Percentiles rank a stretch among this genome's conserved stretches.
Evolutionary conservation across 2,888 invertebrate species (phyloP).

Genomic region (Cephonodes hylas): DNA sequence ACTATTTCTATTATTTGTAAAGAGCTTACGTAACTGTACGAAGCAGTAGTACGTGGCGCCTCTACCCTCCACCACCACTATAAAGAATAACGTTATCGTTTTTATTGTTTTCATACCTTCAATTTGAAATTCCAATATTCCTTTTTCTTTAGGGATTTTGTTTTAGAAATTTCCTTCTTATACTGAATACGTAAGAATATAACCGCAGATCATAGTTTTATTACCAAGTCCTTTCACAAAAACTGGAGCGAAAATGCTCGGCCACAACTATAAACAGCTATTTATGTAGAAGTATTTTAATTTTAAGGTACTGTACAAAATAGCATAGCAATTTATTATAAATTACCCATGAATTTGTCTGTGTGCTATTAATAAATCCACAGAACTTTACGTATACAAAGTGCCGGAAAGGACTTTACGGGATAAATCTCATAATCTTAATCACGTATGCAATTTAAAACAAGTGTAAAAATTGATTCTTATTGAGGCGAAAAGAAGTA

Average conservation of each 20-base stretch:
- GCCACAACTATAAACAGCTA: neutral
- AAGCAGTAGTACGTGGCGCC: neutral
- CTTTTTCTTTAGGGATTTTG: neutral
- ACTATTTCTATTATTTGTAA: neutral
- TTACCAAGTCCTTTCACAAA: neutral
- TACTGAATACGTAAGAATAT: neutral
- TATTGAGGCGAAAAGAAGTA: no score
- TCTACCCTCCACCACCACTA: neutral
- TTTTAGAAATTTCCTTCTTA: neutral
- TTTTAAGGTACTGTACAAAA: no score
- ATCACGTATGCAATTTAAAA: no score
- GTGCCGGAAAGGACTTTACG: no score
- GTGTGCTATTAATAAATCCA: no score
- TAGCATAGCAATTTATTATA: no score
- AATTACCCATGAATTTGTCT: no score
- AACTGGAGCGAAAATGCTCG: neutral
- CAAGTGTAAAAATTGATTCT: no score
- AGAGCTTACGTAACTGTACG: neutral
- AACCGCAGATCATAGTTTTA: neutral
- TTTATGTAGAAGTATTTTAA: neutral
- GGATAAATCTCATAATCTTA: no score
- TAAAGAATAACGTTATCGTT: neutral
- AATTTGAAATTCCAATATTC: slow-evolving; percentile 3
- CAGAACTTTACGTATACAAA: no score
- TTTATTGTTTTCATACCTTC: neutral